Evolutionary conservation across 2,113 vertebrate genomes (phyloP).

Genomic region (Anser brachyrhynchus): DNA sequence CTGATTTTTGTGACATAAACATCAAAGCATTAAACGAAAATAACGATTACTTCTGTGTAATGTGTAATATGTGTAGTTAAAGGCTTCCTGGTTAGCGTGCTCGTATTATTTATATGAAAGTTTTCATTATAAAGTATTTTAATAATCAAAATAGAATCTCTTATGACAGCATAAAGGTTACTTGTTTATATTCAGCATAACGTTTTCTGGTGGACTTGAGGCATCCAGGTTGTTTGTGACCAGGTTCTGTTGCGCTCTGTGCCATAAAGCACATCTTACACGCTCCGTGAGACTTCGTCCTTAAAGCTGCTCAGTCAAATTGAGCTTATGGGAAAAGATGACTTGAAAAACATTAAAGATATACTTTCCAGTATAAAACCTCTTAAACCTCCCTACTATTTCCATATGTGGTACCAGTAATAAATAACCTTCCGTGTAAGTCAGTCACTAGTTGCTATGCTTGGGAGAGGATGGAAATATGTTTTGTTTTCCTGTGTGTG

Average conservation of each 20-base stretch:
- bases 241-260: not conserved
- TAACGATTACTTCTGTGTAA: not conserved
- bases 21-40: constrained; percentile 10
- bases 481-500: not conserved
- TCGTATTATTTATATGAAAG: not conserved
- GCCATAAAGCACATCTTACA: not conserved
- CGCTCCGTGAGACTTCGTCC: not conserved
- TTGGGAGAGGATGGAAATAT: not conserved
- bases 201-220: not conserved
- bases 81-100: not conserved
- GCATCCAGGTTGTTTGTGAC: not conserved
- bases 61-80: not conserved
- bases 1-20: not conserved
- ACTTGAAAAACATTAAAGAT: not conserved
- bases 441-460: not conserved
- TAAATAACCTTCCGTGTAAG: not conserved
- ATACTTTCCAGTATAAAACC: not conserved
- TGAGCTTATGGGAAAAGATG: not conserved
- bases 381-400: not conserved
- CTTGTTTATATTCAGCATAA: not conserved
- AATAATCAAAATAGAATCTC: not conserved
- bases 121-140: not conserved
- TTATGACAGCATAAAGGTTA: not conserved
- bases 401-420: not conserved
- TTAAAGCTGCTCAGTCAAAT: not conserved